These are phyloP conservation scores for Folsomia manolachei DNA, from an alignment of 2,888 invertebrate genomes.

Conservation along the genomic window DNA sequence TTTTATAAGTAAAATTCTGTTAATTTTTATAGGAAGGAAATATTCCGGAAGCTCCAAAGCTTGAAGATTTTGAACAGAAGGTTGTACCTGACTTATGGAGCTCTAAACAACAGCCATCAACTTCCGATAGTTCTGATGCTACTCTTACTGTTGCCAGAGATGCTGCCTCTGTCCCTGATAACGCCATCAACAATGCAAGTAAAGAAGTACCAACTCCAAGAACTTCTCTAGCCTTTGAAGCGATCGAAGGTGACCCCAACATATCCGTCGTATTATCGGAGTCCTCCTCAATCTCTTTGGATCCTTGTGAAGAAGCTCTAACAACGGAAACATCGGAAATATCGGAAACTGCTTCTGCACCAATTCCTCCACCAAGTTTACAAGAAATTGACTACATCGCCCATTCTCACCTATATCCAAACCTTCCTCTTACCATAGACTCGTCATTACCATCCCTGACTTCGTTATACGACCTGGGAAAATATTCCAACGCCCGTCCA, in stretches of 20 bases:
- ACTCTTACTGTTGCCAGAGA: neutral
- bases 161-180: neutral
- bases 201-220: neutral
- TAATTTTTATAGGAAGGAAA: neutral
- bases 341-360: neutral
- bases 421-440: neutral
- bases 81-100: neutral
- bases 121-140: neutral
- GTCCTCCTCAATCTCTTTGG: constrained; percentile 20
- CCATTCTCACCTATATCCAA: neutral
- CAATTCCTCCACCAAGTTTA: neutral
- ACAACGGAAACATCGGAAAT: neutral
- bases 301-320: constrained; percentile 45
- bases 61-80: constrained; percentile 1
- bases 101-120: neutral
- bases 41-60: neutral
- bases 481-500: neutral
- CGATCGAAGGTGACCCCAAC: neutral
- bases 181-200: neutral
- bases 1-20: neutral
- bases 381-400: neutral
- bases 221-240: neutral
- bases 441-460: neutral
- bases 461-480: neutral
- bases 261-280: neutral